These are phyloP conservation scores for Psephotus haematonotus DNA, from an alignment of 2,113 vertebrate genomes.

Conservation along the genomic window DNA sequence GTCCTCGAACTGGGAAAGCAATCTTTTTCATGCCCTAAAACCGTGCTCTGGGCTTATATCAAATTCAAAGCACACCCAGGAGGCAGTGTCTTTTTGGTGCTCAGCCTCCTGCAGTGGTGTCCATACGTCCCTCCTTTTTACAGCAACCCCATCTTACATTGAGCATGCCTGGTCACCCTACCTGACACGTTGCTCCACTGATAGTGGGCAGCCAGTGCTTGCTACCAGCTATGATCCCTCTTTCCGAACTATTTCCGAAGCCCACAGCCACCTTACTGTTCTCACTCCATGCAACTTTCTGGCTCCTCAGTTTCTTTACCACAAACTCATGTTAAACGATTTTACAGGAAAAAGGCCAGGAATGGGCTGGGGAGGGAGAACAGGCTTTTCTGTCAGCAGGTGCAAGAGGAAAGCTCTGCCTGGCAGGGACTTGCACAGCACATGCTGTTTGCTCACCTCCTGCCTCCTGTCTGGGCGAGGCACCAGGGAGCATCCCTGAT, in stretches of 20 bases:
- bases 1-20: neutral
- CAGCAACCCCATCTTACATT: neutral
- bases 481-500: slow-evolving; percentile 44
- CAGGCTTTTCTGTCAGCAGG: neutral
- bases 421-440: neutral
- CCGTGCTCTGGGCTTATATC: neutral
- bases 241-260: neutral
- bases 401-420: neutral
- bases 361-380: neutral
- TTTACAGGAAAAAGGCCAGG: neutral
- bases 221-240: neutral
- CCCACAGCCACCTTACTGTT: neutral
- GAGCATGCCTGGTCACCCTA: neutral
- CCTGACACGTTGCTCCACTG: rapidly evolving
- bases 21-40: neutral
- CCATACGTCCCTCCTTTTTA: neutral
- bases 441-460: neutral
- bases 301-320: neutral
- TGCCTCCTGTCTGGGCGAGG: neutral
- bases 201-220: neutral
- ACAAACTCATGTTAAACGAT: rapidly evolving
- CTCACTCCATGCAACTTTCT: neutral
- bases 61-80: neutral
- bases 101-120: neutral
- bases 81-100: neutral